A percentile compares a stretch with the other conserved stretches of the same genome.
Conservation (phyloP, 2,797 vertebrate species). For the Poecilia wingei region DNA sequence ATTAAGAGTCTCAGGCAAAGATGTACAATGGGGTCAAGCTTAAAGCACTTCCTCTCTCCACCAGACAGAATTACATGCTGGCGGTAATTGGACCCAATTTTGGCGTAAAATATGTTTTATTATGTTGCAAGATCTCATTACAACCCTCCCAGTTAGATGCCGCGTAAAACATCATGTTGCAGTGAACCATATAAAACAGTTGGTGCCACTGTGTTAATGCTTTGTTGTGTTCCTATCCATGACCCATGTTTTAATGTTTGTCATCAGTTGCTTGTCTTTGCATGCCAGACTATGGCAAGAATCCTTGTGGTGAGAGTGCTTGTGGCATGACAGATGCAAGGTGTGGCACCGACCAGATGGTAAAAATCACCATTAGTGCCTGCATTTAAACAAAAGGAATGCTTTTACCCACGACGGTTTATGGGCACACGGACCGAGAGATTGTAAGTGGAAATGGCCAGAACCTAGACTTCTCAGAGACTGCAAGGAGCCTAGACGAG, state of each 20-base stretch:
- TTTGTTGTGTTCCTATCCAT: conserved; percentile 26
- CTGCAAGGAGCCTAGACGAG: conserved; percentile 60
- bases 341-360: conserved; percentile 58
- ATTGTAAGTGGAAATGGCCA: conserved; percentile 54
- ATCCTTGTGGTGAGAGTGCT: conserved; percentile 58
- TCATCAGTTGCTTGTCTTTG: conserved; percentile 57
- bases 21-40: background rate
- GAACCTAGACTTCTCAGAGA: conserved; percentile 47
- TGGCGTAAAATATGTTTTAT: background rate
- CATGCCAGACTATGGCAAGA: conserved; percentile 53
- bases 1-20: background rate
- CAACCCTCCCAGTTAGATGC: background rate
- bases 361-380: conserved; percentile 63
- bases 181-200: conserved; percentile 15
- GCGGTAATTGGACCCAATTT: background rate
- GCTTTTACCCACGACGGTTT: conserved; percentile 61
- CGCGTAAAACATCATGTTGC: background rate
- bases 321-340: conserved; percentile 66
- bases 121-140: background rate
- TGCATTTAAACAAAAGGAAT: conserved; percentile 58
- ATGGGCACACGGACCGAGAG: conserved; percentile 48
- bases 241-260: conserved; percentile 30
- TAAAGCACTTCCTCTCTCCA: background rate
- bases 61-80: background rate
- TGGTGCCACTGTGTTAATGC: conserved; percentile 33